Conservation (phyloP, 64 coral and sea anemone species). For the Platygyra sinensis region DNA sequence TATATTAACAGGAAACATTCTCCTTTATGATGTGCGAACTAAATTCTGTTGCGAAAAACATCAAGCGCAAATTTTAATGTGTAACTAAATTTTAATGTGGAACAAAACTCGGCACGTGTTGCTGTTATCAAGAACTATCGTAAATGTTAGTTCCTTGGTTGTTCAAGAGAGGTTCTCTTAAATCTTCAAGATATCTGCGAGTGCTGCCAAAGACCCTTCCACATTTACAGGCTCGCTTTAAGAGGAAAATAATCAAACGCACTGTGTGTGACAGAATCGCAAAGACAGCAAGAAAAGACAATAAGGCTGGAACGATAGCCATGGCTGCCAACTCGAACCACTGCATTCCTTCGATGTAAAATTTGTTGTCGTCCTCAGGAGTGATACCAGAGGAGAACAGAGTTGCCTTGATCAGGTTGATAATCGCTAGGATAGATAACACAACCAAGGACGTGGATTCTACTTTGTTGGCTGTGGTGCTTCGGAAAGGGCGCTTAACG, state of each 20-base stretch:
- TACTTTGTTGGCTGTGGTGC: slow-evolving; percentile 34
- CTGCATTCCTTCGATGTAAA: slow-evolving; percentile 30
- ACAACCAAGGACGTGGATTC: slow-evolving; percentile 47
- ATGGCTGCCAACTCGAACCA: slow-evolving; percentile 30
- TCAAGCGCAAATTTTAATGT: no score
- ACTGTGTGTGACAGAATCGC: slow-evolving; percentile 55
- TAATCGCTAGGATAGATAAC: slow-evolving; percentile 50
- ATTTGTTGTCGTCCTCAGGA: slow-evolving; percentile 33
- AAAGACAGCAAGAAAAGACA: slow-evolving; percentile 39
- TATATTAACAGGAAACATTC: no score
- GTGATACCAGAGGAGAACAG: slow-evolving; percentile 40
- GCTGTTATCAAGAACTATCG: not conserved
- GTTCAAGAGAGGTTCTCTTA: not conserved
- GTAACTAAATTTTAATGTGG: no score
- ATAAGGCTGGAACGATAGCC: slow-evolving; percentile 26
- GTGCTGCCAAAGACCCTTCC: not conserved
- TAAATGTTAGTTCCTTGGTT: not conserved
- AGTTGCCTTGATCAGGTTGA: slow-evolving; percentile 62
- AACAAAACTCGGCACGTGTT: no score
- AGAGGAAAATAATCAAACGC: slow-evolving; percentile 20
- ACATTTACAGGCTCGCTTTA: not conserved
- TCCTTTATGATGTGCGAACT: no score
- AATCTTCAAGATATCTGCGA: not conserved
- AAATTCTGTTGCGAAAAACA: no score
- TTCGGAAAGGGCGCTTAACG: slow-evolving; percentile 33